phyloP scores from a whole-genome alignment of 2,797 vertebrate genomes.

The Antennarius maculatus region DNA sequence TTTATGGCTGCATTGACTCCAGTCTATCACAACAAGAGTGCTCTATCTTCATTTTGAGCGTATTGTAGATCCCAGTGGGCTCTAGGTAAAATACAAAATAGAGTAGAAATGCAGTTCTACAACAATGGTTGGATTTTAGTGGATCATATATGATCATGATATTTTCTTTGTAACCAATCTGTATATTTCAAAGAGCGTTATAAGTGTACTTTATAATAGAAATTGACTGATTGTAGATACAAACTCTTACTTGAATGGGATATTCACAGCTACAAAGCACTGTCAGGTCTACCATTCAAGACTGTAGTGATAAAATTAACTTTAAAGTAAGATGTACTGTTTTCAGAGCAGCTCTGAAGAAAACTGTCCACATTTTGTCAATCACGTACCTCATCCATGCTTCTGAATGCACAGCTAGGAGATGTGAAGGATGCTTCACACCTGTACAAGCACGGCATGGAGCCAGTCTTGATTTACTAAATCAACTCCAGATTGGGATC shows the following conservation, averaged over 20 bases:
- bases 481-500: slow-evolving; percentile 29
- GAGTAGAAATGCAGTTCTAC: slow-evolving; percentile 28
- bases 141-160: slow-evolving; percentile 36
- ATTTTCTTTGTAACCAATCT: slow-evolving; percentile 30
- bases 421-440: slow-evolving; percentile 50
- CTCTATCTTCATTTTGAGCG: slow-evolving; percentile 17
- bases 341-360: slow-evolving; percentile 31
- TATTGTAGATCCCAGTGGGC: slow-evolving; percentile 28
- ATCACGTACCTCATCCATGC: slow-evolving; percentile 62
- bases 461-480: slow-evolving; percentile 21
- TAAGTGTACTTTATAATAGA: slow-evolving; percentile 64
- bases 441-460: slow-evolving; percentile 53
- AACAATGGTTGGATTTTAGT: slow-evolving; percentile 14
- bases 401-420: slow-evolving; percentile 62
- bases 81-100: slow-evolving; percentile 23
- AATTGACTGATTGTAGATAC: slow-evolving; percentile 58
- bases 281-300: slow-evolving; percentile 51
- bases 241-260: slow-evolving; percentile 49
- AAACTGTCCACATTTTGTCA: slow-evolving; percentile 26
- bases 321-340: slow-evolving; percentile 12
- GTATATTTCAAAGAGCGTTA: slow-evolving; percentile 33
- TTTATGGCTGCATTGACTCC: slow-evolving; percentile 2
- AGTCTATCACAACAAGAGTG: slow-evolving; percentile 15
- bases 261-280: slow-evolving; percentile 40
- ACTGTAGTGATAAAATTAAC: slow-evolving; percentile 48